phyloP scores from a whole-genome alignment of 2,888 invertebrate genomes.

The Suillia variegata region DNA sequence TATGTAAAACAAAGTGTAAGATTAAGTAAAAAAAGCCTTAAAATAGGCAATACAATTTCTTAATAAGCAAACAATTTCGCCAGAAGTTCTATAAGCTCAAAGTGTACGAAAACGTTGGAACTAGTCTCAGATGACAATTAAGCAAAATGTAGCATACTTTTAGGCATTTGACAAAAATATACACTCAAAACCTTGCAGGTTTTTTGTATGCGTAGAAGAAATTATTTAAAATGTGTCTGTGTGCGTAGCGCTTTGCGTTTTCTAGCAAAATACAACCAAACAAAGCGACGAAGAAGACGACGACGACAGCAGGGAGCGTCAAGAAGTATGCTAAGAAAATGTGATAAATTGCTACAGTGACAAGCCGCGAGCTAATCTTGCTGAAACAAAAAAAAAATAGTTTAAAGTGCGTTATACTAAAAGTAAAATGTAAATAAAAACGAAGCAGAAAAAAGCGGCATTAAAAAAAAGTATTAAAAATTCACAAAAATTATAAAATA shows the following conservation, averaged over 20 bases:
- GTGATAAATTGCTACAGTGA: conserved; percentile 11
- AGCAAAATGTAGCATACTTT: conserved; percentile 22
- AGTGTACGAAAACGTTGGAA: no score
- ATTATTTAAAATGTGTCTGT: no score
- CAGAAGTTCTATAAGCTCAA: no score
- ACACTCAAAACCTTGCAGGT: background rate
- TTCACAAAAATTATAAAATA: conserved; percentile 2
- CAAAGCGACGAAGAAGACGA: no score
- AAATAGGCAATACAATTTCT: no score
- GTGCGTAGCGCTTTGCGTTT: no score
- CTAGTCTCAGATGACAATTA: no score
- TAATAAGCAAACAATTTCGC: no score
- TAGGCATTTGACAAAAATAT: conserved; percentile 11
- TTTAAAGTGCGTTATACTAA: conserved; percentile 8
- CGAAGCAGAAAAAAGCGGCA: conserved; percentile 1
- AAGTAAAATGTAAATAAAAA: background rate
- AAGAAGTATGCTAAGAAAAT: background rate
- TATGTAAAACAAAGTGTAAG: no score
- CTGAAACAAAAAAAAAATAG: background rate
- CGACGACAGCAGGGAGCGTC: background rate
- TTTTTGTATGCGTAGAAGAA: conserved; percentile 3
- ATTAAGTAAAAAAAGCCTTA: no score
- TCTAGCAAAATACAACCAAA: no score
- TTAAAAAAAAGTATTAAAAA: conserved; percentile 12
- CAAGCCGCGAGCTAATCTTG: conserved; percentile 2